Evolutionary conservation across 2,113 vertebrate genomes (phyloP).

Genomic region (Sinocyclocheilus anophthalmus): DNA sequence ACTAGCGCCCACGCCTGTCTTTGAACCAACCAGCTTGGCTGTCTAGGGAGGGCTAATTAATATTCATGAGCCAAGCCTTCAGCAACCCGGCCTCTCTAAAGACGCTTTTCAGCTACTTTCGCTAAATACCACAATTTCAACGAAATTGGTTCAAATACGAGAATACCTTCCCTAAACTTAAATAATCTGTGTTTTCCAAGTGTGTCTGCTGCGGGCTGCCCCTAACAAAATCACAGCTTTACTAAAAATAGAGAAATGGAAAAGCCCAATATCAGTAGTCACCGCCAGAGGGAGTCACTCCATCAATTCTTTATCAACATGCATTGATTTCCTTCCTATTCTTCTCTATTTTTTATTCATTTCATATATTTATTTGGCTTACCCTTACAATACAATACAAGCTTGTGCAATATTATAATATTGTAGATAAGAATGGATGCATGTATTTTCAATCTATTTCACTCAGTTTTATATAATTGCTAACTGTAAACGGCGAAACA

Average conservation of each 20-base stretch:
- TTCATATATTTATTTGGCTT: background rate
- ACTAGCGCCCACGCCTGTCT: background rate
- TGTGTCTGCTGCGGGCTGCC: background rate
- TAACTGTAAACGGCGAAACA: no score
- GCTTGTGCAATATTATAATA: background rate
- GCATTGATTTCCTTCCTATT: background rate
- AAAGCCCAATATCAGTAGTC: background rate
- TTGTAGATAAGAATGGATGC: background rate
- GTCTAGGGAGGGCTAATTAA: background rate
- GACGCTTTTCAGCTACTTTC: background rate
- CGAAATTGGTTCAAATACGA: background rate
- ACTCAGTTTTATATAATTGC: no score
- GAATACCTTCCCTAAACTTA: background rate
- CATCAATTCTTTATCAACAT: background rate
- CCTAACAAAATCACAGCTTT: constrained; percentile 38
- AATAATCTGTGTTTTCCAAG: background rate
- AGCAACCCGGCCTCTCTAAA: no score
- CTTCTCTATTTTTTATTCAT: background rate
- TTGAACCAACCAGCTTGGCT: background rate
- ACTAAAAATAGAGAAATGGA: constrained; percentile 47
- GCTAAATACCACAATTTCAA: background rate
- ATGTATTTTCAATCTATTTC: no score
- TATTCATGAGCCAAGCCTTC: background rate
- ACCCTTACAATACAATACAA: background rate
- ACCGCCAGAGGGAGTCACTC: constrained; percentile 45